Conservation (phyloP, 2,797 vertebrate genomes). For the Ctenopoma multispine region DNA sequence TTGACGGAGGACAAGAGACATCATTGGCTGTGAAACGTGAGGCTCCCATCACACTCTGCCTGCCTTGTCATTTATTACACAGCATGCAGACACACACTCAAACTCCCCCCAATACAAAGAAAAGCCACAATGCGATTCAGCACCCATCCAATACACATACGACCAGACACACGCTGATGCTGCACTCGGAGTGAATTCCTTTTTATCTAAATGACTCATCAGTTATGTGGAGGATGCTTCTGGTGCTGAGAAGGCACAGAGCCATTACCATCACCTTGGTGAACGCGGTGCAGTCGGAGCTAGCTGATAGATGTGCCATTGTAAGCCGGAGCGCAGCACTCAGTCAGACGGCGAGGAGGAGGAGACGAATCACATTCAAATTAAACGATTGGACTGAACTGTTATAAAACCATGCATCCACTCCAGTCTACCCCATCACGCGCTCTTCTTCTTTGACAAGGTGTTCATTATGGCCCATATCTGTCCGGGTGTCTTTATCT, state of each 20-base stretch:
- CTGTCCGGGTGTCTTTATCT: slow-evolving; percentile 23
- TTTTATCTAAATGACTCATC: slow-evolving; percentile 70
- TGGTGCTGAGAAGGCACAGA: slow-evolving; percentile 30
- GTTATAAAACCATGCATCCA: slow-evolving; percentile 42
- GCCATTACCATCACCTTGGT: slow-evolving; percentile 55
- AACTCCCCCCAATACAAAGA: slow-evolving; percentile 2
- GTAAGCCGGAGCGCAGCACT: slow-evolving; percentile 22
- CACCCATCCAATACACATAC: slow-evolving; percentile 2
- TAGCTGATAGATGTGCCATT: slow-evolving; percentile 54
- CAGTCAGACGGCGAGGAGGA: slow-evolving; percentile 11
- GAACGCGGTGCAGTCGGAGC: slow-evolving; percentile 28
- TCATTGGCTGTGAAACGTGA: slow-evolving; percentile 43
- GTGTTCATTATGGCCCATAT: slow-evolving; percentile 42
- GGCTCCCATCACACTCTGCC: slow-evolving; percentile 29
- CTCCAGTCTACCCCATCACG: background rate
- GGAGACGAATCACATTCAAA: slow-evolving; percentile 65
- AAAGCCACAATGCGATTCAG: slow-evolving; percentile 19
- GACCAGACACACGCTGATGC: background rate
- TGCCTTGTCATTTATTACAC: slow-evolving; percentile 45
- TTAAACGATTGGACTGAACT: slow-evolving; percentile 57
- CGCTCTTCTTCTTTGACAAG: slow-evolving; percentile 15
- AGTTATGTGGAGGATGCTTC: slow-evolving; percentile 61
- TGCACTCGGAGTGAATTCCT: slow-evolving; percentile 58
- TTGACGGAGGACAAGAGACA: slow-evolving; percentile 14
- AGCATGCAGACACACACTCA: slow-evolving; percentile 10